Evolutionary conservation across 2,113 vertebrate genomes (phyloP), one percentile per base, ranked within the genome.

Genomic region (Neopipo cinnamomea): DNA sequence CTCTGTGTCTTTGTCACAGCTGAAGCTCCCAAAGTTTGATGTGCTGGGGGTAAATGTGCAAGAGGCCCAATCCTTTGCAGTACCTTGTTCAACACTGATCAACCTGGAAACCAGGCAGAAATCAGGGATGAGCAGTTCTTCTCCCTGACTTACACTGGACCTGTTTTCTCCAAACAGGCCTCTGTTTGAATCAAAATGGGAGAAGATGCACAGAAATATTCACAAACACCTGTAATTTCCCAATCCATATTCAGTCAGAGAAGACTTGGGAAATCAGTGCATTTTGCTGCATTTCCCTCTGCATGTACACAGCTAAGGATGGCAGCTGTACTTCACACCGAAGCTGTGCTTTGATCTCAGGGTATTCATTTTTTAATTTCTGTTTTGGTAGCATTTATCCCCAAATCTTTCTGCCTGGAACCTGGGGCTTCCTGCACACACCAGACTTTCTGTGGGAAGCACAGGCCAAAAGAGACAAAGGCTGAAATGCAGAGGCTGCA

Each of bases 321-420:
- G 67, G 47, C 42, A 35, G 4, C 25, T 63, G 33, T 31, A 6
- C 33, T 84, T 56, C 73, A 18, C 0, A 1, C 72, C 56, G 82
- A 80, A 89, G 75, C 75, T 88, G 53, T 37, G 17, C 76, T 94
- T 90, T 91, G 79, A 93, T 88, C 76, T 88, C 25, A 9, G 65
- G 49, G 25, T 77, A 44, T 94, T 93, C 28, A 2, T 2, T 5
- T 89, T 89, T 83, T 67, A 46, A 67, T 71, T 90, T 86, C 31
- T 92, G 44, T 20, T 86, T 8, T 68, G 55, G 88, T 89, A 91
- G 76, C 76, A 92, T 94, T 95, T 72, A 84, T 93, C 61, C 58
- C 49, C 27, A 39, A 8, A 63, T 46, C 59, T 67, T 93, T 55
- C 22, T 20, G 68, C 88, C 90, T 84, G 56, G 79, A 76, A 81